Evolutionary conservation across 2,888 invertebrate genomes (phyloP).

Genomic region (Lasius fuliginosus): DNA sequence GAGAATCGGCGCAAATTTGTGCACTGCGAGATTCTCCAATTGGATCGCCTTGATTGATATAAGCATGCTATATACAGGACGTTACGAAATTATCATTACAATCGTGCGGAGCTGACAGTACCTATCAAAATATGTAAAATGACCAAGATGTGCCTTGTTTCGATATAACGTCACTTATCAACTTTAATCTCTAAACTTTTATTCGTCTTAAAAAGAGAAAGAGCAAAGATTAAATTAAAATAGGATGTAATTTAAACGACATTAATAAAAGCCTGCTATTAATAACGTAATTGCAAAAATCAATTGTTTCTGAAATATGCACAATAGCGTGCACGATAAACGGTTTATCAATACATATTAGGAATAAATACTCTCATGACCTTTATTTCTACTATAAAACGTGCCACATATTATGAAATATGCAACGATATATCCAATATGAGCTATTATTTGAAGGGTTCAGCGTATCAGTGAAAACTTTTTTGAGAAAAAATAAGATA

Average conservation of each 20-base stretch:
- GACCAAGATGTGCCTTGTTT: not conserved
- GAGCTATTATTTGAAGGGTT: not conserved
- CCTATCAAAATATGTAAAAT: not conserved
- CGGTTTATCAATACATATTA: slow-evolving; percentile 17
- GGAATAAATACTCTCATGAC: slow-evolving; percentile 6
- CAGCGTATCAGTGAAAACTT: not conserved
- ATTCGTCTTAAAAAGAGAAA: not conserved
- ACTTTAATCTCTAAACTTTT: not conserved
- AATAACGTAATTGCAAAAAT: slow-evolving; percentile 4
- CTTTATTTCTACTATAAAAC: slow-evolving; percentile 19
- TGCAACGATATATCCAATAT: not conserved
- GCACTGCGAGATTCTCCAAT: not conserved
- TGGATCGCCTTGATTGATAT: slow-evolving; percentile 21
- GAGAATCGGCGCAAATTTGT: not conserved
- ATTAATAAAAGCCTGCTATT: not conserved
- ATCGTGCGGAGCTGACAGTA: not conserved
- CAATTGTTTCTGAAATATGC: not conserved
- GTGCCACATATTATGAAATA: slow-evolving; percentile 7
- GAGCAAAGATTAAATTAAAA: not conserved
- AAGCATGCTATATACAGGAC: not conserved
- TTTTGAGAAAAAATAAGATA: not conserved
- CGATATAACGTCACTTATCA: not conserved
- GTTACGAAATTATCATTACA: slow-evolving; percentile 11
- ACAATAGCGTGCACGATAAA: not conserved
- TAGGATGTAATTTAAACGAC: not conserved